Percentiles rank a stretch among this genome's conserved stretches.
These are phyloP conservation scores for Enhydra lutris DNA, from an alignment of 2,113 vertebrate species.

Conservation along the genomic window DNA sequence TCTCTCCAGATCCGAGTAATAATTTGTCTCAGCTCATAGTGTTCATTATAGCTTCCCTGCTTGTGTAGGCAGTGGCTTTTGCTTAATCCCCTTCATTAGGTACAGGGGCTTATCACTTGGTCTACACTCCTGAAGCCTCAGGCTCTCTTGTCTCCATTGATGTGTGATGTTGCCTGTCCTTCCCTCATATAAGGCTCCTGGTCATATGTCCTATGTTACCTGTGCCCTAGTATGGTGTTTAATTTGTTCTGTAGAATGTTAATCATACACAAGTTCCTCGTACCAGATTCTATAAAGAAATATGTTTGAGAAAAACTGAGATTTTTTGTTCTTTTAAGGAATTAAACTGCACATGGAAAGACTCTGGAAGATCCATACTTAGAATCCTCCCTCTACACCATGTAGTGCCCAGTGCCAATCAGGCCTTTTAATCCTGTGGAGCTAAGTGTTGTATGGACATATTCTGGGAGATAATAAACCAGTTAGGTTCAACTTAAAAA, in stretches of 20 bases:
- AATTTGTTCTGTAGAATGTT: not conserved
- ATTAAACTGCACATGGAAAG: not conserved
- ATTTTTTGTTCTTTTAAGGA: not conserved
- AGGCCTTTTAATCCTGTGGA: not conserved
- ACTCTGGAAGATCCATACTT: not conserved
- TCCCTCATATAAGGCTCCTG: not conserved
- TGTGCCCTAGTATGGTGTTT: not conserved
- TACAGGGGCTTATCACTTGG: accelerated
- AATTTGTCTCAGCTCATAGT: no score
- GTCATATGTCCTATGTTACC: not conserved
- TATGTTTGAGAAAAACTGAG: not conserved
- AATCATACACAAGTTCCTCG: not conserved
- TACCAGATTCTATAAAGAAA: not conserved
- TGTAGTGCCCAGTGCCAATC: not conserved
- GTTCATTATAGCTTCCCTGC: accelerated
- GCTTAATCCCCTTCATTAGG: not conserved
- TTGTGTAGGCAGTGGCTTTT: not conserved
- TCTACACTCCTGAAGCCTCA: accelerated
- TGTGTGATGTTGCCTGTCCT: no score
- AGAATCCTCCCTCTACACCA: not conserved
- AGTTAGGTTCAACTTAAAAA: not conserved
- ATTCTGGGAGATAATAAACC: not conserved
- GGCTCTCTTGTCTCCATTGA: not conserved
- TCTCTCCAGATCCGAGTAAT: not conserved
- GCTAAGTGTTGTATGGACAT: not conserved